Evolutionary conservation across 2,888 invertebrate genomes (phyloP), one percentile per base, ranked within the genome.

Genomic region (Sipunculus nudus): DNA sequence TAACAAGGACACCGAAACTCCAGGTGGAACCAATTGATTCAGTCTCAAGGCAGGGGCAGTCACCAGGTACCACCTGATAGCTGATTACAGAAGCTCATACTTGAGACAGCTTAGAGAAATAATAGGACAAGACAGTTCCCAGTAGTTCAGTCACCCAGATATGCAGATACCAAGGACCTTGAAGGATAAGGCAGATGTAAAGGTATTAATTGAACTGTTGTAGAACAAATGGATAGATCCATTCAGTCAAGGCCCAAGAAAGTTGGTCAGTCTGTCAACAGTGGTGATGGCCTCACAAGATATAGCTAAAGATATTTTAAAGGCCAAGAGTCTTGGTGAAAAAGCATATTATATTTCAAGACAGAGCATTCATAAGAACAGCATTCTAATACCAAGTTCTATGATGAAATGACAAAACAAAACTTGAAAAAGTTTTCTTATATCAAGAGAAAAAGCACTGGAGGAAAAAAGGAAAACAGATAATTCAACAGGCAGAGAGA

Each of bases 1-100:
- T 3, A 63, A 63, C 43, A 63, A 62, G 35, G 63, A 62, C 46
- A 62, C 63, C 16, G 55, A 63, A 39, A 63, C 61, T 28, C 46
- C 60, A 21, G 58, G 60, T 23, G 61, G 65, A 8, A 64, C 61
- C 8, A 53, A 26, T n/a, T n/a, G n/a, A 31, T 46, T 57, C 45
- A 54, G 54, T 45, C 32, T 54, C 5, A 54, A 54, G 31, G 10
- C 54, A 32, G 45, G 43, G 16, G 54, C 54, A 5, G 45, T 54
- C 29, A 46, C 5, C 6, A 10, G 45, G 21, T 32, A n/a, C n/a
- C 46, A 54, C 54, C 8, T 54, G 5, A 54, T 23, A 28, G 28
- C 43, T n/a, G 54, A 54, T n/a, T 38, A 54, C 32, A 29, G 45
- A 8, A 54, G 54, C 26, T n/a, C 53, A 46, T 54, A 13, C 23